These are phyloP conservation scores for Melanogrammus aeglefinus DNA, from an alignment of 2,797 vertebrate genomes.

Conservation along the genomic window DNA sequence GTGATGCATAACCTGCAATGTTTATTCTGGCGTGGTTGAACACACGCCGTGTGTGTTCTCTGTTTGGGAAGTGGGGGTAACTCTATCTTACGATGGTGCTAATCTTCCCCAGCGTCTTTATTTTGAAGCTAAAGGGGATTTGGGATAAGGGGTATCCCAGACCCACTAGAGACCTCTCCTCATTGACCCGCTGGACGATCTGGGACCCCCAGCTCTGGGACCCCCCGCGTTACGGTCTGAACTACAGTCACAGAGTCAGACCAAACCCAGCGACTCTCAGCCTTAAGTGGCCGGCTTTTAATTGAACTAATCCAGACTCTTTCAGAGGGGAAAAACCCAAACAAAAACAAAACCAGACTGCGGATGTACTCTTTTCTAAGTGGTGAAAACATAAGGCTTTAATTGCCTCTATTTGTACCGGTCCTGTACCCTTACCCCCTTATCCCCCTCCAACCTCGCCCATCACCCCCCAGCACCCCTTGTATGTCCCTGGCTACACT, in stretches of 20 bases:
- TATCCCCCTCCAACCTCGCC: slow-evolving; percentile 5
- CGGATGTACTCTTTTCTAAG: slow-evolving; percentile 58
- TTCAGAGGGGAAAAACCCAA: slow-evolving; percentile 47
- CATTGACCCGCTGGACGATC: slow-evolving; percentile 40
- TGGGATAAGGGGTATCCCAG: slow-evolving; percentile 52
- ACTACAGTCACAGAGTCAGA: slow-evolving; percentile 35
- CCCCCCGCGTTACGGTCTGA: slow-evolving; percentile 27
- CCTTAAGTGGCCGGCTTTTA: slow-evolving; percentile 62
- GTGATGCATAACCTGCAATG: not conserved
- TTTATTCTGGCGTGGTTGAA: not conserved
- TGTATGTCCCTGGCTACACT: slow-evolving; percentile 36
- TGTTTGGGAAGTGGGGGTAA: slow-evolving; percentile 60
- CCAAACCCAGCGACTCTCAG: slow-evolving; percentile 44
- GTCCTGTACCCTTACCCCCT: slow-evolving; percentile 29
- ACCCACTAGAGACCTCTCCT: slow-evolving; percentile 62
- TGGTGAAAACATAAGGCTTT: slow-evolving; percentile 65
- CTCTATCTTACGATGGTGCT: slow-evolving; percentile 80
- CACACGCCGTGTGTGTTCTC: slow-evolving; percentile 7
- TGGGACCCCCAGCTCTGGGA: slow-evolving; percentile 46
- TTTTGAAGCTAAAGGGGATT: slow-evolving; percentile 51
- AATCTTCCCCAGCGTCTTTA: slow-evolving; percentile 63
- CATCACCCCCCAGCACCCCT: slow-evolving; percentile 9
- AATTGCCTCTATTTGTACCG: slow-evolving; percentile 63
- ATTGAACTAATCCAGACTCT: slow-evolving; percentile 70
- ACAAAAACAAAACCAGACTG: slow-evolving; percentile 26